phyloP scores from a whole-genome alignment of 2,113 vertebrate species.

The Stigmatopora nigra region DNA sequence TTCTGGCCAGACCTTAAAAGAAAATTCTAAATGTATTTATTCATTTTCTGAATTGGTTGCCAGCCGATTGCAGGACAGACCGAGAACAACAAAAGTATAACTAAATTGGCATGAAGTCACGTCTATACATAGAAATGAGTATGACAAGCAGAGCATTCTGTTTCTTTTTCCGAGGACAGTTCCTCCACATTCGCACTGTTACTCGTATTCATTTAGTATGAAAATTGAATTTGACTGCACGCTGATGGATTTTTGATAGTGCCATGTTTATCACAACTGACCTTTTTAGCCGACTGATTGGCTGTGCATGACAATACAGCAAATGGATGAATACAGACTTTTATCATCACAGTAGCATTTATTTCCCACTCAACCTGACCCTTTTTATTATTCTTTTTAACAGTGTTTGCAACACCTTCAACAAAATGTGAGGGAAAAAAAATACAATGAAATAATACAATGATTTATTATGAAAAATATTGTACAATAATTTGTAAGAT shows the following conservation, averaged over 20 bases:
- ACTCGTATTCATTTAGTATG: constrained; percentile 15
- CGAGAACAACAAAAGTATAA: no score
- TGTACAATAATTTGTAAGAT: no score
- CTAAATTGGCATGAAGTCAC: no score
- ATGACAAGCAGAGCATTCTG: constrained; percentile 3
- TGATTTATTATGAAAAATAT: no score
- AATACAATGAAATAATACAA: no score
- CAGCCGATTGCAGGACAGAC: no score
- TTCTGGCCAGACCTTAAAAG: no score
- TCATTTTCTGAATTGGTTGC: no score
- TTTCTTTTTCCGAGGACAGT: constrained; percentile 41
- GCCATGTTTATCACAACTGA: neutral
- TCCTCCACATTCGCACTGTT: constrained; percentile 31
- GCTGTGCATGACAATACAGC: neutral
- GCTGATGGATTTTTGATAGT: neutral
- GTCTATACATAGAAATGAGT: constrained; percentile 11
- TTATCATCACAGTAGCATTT: neutral
- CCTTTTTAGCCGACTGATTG: neutral
- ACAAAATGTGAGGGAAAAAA: no score
- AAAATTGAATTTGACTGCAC: constrained; percentile 3
- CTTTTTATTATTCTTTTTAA: no score
- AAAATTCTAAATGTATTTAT: no score
- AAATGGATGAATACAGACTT: neutral
- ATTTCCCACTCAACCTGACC: neutral
- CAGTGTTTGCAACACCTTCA: no score